Evolutionary conservation across 1,140 invertebrate genomes (phyloP), one percentile per base, ranked within the genome.

Genomic region (Mercenaria mercenaria): DNA sequence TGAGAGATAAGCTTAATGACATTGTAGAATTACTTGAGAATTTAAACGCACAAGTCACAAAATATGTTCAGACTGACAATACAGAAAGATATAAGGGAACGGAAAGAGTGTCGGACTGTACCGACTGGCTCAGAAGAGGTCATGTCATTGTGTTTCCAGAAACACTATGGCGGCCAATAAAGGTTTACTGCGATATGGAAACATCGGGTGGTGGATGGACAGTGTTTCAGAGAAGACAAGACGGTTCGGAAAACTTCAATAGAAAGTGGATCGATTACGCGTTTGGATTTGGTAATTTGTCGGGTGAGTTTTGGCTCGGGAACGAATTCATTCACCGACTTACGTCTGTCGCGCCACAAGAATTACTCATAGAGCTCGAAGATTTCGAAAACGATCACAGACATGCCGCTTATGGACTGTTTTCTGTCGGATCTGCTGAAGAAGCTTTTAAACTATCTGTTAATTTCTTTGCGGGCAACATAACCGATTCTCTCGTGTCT

Each of bases 251-350:
- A 20, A 98, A 98, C 94, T 99, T 99, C 96, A 98, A 98, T 94
- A 96, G 98, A 18, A 98, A 98, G 94, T 99, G 98, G 98, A 97
- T 97, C 15, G 98, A 98, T 93, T 99, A 99, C 95, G 98, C 99
- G 95, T 98, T 98, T 92, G 98, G 98, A 18, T 99, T 99, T 95
- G 98, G 98, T 1, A 98, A 99, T 95, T 97, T 98, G 91, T 96
- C 96, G 0, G 96, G 96, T 0, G 94, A 96, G 80, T 95, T 94
- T 87, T 96, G 96, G 96, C 69, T 96, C 0, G 96, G 96, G 0
- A 87, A 87, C 41, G 83, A 90, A 34, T 43, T 61, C n/a, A 39
- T 90, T 8, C 77, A 90, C 56, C 13, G 52, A 8, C 26, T 90
- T 34, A 87, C 84, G 8, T 20, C 41, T 23, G 18, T 39, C 18